Conservation (phyloP, 2,113 vertebrate genomes). For the Aegithalos caudatus region DNA sequence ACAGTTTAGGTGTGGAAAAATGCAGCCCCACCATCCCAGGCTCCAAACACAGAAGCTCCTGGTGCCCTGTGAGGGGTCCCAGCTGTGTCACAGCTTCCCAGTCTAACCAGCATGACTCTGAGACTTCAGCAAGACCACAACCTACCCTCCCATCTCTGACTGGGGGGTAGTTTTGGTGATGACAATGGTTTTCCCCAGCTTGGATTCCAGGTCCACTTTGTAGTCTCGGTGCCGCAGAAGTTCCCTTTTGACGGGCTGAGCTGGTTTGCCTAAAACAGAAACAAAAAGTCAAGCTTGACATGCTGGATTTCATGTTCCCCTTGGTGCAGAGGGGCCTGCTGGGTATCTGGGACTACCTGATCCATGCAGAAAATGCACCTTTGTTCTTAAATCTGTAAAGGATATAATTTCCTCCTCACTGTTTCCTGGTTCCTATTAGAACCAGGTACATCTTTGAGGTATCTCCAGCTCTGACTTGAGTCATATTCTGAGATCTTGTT, state of each 20-base stretch:
- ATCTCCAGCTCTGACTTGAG: not conserved
- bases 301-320: not conserved
- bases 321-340: not conserved
- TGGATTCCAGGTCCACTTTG: conserved; percentile 98
- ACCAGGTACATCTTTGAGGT: not conserved
- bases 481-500: not conserved
- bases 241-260: conserved; percentile 88
- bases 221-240: conserved; percentile 96
- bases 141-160: conserved; percentile 97
- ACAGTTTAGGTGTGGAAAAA: not conserved
- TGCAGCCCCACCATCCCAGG: accelerated
- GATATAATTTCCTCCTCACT: not conserved
- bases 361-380: not conserved
- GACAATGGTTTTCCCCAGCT: conserved; percentile 96
- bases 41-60: not conserved
- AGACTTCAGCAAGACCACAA: not conserved
- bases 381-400: not conserved
- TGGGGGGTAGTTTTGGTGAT: conserved; percentile 98
- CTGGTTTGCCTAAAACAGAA: conserved; percentile 82
- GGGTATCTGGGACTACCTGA: not conserved
- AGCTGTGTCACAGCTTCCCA: not conserved
- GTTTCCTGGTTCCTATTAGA: not conserved
- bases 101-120: not conserved
- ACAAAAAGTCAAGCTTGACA: not conserved
- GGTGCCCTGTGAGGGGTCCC: not conserved